Conservation (phyloP, 2,888 invertebrate species). For the Lithophane leautieri region DNA sequence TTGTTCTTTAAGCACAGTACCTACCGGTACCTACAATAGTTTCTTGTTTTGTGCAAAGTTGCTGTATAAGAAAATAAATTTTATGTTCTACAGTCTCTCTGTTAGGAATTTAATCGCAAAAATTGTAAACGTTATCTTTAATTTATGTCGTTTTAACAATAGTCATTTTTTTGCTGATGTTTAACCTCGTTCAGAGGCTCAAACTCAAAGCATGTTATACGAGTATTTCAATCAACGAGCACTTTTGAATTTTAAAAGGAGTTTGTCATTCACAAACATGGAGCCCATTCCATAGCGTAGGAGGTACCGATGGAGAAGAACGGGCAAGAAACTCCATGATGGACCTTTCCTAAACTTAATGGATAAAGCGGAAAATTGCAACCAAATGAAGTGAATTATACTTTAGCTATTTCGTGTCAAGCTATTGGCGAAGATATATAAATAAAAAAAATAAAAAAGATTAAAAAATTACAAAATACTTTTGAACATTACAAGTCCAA, state of each 20-base stretch:
- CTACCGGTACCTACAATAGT: too few relatives aligned
- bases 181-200: background rate
- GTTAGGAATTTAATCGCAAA: constrained; percentile 38
- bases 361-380: too few relatives aligned
- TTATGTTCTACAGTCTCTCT: constrained; percentile 25
- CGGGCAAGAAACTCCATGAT: too few relatives aligned
- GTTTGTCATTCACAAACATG: too few relatives aligned
- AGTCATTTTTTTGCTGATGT: background rate
- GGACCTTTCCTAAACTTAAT: background rate
- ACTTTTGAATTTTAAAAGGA: too few relatives aligned
- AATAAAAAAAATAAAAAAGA: background rate
- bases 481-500: too few relatives aligned
- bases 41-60: constrained; percentile 43
- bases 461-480: too few relatives aligned
- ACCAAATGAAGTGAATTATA: background rate
- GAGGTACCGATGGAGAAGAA: too few relatives aligned
- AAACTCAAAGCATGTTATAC: too few relatives aligned
- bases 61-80: constrained; percentile 47
- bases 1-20: constrained; percentile 36
- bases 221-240: too few relatives aligned
- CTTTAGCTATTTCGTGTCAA: background rate
- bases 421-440: too few relatives aligned
- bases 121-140: constrained; percentile 7
- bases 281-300: too few relatives aligned
- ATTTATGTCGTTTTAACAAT: background rate